These are phyloP conservation scores for Enteromius paludinosus DNA, from an alignment of 2,797 vertebrate genomes.

Conservation along the genomic window DNA sequence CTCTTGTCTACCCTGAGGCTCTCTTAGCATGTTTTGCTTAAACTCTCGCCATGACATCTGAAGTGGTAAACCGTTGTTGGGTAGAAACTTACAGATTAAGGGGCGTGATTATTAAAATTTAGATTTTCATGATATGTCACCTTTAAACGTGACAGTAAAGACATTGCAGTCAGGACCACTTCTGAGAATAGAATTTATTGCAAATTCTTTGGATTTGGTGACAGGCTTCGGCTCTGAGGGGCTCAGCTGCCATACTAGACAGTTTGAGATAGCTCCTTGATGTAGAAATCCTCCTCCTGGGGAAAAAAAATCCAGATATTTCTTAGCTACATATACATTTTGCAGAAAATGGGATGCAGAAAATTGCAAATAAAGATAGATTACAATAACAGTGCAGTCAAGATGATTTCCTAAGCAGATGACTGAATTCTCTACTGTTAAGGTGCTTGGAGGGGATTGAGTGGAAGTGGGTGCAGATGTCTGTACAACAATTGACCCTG, in stretches of 20 bases:
- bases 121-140: no score
- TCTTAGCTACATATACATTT: background rate
- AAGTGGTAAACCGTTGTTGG: no score
- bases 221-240: background rate
- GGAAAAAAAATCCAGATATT: background rate
- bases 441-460: background rate
- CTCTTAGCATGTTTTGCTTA: no score
- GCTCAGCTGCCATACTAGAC: background rate
- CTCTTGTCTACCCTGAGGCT: no score
- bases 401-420: background rate
- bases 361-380: background rate
- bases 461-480: background rate
- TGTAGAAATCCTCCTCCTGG: background rate
- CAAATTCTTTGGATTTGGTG: background rate
- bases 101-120: no score
- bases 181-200: background rate
- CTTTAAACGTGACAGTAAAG: background rate
- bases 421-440: background rate
- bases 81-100: no score
- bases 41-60: no score
- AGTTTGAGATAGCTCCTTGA: background rate
- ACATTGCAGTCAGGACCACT: background rate
- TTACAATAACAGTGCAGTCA: background rate
- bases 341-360: background rate
- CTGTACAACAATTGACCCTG: background rate